A percentile compares a stretch with the other conserved stretches of the same genome.
phyloP scores from a whole-genome alignment of 2,797 vertebrate species.

The Channallabes apus region DNA sequence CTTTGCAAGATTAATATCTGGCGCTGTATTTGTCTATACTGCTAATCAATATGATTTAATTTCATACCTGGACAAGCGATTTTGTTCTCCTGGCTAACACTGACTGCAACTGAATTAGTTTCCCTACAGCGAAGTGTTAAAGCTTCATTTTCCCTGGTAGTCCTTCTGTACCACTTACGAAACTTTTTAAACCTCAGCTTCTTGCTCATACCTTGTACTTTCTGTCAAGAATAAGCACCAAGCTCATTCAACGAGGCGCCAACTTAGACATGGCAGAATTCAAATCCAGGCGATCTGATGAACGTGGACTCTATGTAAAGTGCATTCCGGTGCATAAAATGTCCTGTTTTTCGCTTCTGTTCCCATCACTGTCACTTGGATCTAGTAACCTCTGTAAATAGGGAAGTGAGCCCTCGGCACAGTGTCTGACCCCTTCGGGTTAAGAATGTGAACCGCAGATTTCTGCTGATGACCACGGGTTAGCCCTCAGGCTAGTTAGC shows the following conservation, averaged over 20 bases:
- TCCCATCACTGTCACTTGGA: slow-evolving; percentile 31
- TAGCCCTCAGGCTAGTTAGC: slow-evolving; percentile 62
- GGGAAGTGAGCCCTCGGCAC: slow-evolving; percentile 66
- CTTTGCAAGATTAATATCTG: slow-evolving; percentile 28
- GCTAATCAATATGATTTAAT: neutral
- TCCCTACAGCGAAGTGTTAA: neutral
- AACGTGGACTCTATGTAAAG: slow-evolving; percentile 18
- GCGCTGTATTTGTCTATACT: neutral
- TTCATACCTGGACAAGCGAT: neutral
- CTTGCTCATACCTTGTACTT: neutral
- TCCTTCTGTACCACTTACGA: neutral
- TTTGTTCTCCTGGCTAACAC: neutral
- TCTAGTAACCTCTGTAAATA: slow-evolving; percentile 41
- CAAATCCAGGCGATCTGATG: neutral
- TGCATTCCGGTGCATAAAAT: slow-evolving; percentile 30
- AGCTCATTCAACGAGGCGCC: neutral
- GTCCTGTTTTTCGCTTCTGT: slow-evolving; percentile 35
- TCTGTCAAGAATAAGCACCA: neutral
- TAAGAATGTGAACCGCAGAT: slow-evolving; percentile 76
- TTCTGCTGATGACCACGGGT: slow-evolving; percentile 71
- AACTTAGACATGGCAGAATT: neutral
- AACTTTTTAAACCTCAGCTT: neutral
- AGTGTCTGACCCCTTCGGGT: slow-evolving; percentile 71
- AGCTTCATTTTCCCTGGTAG: neutral
- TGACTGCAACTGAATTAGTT: neutral